These are phyloP conservation scores for Pheosia tremula DNA, from an alignment of 2,888 invertebrate genomes.

Conservation along the genomic window DNA sequence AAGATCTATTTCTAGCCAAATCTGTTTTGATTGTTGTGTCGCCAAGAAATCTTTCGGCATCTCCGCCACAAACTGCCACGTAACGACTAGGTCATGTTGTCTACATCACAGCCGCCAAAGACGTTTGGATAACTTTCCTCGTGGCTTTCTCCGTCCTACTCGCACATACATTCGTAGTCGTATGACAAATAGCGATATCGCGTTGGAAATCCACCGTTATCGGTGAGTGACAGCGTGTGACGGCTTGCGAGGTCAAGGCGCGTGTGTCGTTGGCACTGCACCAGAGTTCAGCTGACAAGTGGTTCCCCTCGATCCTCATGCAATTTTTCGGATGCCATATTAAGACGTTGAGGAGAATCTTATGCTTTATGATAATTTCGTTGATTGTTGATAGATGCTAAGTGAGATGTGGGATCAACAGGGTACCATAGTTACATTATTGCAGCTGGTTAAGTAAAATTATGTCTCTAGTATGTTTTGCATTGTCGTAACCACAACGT, in stretches of 20 bases:
- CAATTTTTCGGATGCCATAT: slow-evolving; percentile 29
- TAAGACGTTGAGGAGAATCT: slow-evolving; percentile 9
- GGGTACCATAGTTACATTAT: slow-evolving; percentile 19
- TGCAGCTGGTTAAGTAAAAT: slow-evolving; percentile 23
- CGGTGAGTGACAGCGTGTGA: slow-evolving; percentile 48
- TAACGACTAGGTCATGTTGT: slow-evolving; percentile 34
- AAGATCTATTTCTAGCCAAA: not conserved
- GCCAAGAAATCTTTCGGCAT: slow-evolving; percentile 3
- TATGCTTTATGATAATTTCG: slow-evolving; percentile 7
- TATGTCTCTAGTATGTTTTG: slow-evolving; percentile 15
- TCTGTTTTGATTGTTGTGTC: not conserved
- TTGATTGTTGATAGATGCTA: slow-evolving; percentile 7
- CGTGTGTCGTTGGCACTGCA: slow-evolving; percentile 73
- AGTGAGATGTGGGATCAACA: slow-evolving; percentile 18
- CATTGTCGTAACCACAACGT: slow-evolving; percentile 9
- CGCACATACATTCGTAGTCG: slow-evolving; percentile 17
- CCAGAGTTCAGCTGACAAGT: slow-evolving; percentile 56
- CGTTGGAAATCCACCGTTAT: slow-evolving; percentile 48
- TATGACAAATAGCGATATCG: slow-evolving; percentile 31
- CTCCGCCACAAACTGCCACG: slow-evolving; percentile 8
- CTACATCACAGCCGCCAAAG: slow-evolving; percentile 20
- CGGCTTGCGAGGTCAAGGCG: slow-evolving; percentile 72
- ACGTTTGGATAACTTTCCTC: slow-evolving; percentile 36
- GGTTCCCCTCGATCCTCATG: slow-evolving; percentile 31
- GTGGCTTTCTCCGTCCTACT: slow-evolving; percentile 32